These are phyloP conservation scores for Pangasius larnaudii DNA, from an alignment of 2,797 vertebrate genomes.

Conservation along the genomic window DNA sequence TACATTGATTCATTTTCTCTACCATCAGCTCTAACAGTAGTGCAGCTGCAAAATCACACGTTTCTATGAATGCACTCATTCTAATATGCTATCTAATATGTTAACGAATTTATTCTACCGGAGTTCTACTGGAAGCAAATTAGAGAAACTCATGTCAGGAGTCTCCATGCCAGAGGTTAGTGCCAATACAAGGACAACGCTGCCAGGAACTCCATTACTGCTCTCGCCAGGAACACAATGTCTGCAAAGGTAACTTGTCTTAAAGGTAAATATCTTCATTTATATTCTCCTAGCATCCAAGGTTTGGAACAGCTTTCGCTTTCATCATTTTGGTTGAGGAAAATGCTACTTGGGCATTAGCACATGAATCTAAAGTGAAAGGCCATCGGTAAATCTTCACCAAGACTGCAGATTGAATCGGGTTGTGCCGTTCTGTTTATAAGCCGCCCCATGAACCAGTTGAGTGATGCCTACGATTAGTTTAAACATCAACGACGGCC, in stretches of 20 bases:
- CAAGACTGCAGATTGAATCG: neutral
- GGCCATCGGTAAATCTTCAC: neutral
- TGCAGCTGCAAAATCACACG: neutral
- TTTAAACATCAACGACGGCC: neutral
- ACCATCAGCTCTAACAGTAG: neutral
- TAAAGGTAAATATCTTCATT: neutral
- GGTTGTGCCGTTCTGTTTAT: neutral
- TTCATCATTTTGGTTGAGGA: neutral
- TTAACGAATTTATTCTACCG: neutral
- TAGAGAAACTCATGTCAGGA: conserved; percentile 35
- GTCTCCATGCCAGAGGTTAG: conserved; percentile 4
- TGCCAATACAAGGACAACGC: neutral
- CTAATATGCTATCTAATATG: neutral
- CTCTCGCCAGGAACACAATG: neutral
- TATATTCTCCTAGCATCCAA: neutral
- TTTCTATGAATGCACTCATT: neutral
- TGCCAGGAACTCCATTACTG: conserved; percentile 11
- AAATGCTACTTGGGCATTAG: neutral
- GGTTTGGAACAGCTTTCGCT: neutral
- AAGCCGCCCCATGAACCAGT: neutral
- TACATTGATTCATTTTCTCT: neutral
- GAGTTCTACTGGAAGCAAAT: conserved; percentile 54
- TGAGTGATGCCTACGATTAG: neutral
- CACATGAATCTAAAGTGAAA: neutral
- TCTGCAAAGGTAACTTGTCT: no score